A percentile compares a stretch with the other conserved stretches of the same genome.
Evolutionary conservation across 2,888 invertebrate species (phyloP).

Genomic region (Hyalella azteca): DNA sequence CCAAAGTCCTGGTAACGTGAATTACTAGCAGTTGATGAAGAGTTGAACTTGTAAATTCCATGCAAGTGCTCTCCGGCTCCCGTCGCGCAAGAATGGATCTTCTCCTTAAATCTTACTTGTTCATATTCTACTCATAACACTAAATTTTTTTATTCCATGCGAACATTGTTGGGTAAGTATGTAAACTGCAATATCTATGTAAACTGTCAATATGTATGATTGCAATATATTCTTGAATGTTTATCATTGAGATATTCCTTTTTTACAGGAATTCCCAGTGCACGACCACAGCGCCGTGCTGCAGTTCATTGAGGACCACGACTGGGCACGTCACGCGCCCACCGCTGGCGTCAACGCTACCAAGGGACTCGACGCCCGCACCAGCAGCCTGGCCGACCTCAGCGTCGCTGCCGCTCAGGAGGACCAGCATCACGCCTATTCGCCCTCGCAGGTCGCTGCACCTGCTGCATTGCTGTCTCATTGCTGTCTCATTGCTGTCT

Average conservation of each 20-base stretch:
- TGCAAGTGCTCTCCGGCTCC: too few relatives aligned
- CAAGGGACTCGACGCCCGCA: not conserved
- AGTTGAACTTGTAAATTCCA: too few relatives aligned
- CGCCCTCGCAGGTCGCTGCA: not conserved
- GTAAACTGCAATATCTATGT: too few relatives aligned
- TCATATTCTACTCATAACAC: too few relatives aligned
- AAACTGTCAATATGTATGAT: too few relatives aligned
- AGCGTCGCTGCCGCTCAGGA: not conserved
- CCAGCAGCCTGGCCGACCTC: not conserved
- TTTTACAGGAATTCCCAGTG: conserved; percentile 5
- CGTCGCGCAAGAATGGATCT: not conserved
- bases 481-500: too few relatives aligned
- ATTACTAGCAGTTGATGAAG: too few relatives aligned
- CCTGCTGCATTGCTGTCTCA: not conserved
- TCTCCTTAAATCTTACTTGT: not conserved
- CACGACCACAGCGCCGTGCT: not conserved
- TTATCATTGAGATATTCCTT: too few relatives aligned
- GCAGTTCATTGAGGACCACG: conserved; percentile 8
- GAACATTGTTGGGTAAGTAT: too few relatives aligned
- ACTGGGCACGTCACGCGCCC: not conserved
- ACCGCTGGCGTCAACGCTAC: not conserved
- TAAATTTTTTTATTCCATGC: too few relatives aligned
- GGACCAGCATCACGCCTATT: not conserved
- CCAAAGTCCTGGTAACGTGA: too few relatives aligned
- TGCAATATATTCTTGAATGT: too few relatives aligned